Percentiles rank a stretch among this genome's conserved stretches.
Evolutionary conservation across 2,797 vertebrate species (phyloP).

Genomic region (Myoxocephalus aenaeus): DNA sequence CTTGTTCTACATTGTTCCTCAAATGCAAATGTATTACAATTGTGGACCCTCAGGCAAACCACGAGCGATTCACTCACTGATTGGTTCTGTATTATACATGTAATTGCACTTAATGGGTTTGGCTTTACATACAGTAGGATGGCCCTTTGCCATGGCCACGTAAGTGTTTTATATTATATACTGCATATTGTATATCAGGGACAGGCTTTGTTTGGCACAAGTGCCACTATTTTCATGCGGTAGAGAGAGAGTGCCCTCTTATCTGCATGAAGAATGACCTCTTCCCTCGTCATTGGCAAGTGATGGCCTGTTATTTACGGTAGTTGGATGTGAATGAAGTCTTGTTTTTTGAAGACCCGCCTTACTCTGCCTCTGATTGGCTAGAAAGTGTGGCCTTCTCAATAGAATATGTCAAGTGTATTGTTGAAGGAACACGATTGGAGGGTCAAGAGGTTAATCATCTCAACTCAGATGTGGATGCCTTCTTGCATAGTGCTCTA

Average conservation of each 20-base stretch:
- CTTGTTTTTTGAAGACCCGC: background rate
- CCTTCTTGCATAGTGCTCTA: background rate
- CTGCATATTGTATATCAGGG: background rate
- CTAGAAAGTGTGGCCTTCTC: background rate
- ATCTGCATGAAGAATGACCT: background rate
- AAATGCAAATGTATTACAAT: background rate
- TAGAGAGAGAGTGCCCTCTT: background rate
- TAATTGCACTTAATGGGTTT: conserved; percentile 34
- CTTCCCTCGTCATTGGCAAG: background rate
- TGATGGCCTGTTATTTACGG: background rate
- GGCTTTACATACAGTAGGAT: background rate
- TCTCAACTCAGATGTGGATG: background rate
- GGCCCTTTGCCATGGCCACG: background rate
- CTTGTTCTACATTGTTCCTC: background rate
- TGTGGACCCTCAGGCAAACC: background rate
- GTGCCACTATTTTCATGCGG: background rate
- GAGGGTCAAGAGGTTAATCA: background rate
- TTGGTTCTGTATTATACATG: background rate
- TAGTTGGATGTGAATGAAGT: background rate
- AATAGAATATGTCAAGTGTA: background rate
- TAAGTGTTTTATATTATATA: conserved; percentile 15
- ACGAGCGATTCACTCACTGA: background rate
- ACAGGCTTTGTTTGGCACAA: background rate
- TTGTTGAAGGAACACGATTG: background rate
- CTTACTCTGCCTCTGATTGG: background rate